phyloP scores from a whole-genome alignment of 2,888 invertebrate genomes.

The Camponotus fellah region DNA sequence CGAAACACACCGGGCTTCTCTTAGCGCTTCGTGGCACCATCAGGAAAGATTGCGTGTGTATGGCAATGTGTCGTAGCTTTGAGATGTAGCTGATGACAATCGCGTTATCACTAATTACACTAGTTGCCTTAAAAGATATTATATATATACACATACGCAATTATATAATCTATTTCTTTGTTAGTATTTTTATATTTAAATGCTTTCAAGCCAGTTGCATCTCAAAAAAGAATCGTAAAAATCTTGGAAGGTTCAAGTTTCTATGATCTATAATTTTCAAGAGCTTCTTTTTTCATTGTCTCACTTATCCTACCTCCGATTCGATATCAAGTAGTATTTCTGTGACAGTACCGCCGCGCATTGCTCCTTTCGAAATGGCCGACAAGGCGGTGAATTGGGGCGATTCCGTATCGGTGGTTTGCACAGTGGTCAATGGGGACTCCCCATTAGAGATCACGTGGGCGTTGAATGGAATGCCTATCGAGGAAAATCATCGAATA shows the following conservation, averaged over 20 bases:
- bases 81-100: conserved; percentile 6
- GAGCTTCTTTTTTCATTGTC: conserved; percentile 15
- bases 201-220: conserved; percentile 5
- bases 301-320: conserved; percentile 16
- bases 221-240: conserved; percentile 7
- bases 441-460: conserved; percentile 92
- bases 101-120: conserved; percentile 16
- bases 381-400: conserved; percentile 90
- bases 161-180: neutral
- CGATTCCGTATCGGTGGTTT: conserved; percentile 89
- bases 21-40: conserved; percentile 36
- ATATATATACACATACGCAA: neutral
- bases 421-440: conserved; percentile 92
- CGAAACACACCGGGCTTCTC: conserved; percentile 39
- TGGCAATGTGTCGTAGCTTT: conserved; percentile 30
- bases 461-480: conserved; percentile 90
- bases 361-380: conserved; percentile 90
- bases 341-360: conserved; percentile 90
- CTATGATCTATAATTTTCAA: conserved; percentile 7
- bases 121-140: conserved; percentile 20
- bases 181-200: neutral
- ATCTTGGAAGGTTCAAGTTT: neutral
- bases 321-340: conserved; percentile 27
- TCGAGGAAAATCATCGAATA: conserved; percentile 79
- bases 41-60: conserved; percentile 35